phyloP scores from a whole-genome alignment of 2,888 invertebrate species.

The Phortica magna region DNA sequence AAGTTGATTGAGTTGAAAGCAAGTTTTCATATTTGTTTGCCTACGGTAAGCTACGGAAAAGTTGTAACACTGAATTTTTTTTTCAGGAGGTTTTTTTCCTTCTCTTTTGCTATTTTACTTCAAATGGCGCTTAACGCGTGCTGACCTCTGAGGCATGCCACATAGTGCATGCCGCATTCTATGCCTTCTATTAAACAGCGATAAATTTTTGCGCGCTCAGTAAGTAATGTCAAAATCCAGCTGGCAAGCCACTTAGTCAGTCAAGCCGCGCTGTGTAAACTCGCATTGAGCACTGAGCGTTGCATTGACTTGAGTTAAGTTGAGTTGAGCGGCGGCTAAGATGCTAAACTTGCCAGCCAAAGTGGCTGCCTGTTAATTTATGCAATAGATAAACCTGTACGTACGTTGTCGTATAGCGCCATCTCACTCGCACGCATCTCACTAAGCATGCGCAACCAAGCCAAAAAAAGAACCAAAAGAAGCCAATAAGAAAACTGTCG shows the following conservation, averaged over 20 bases:
- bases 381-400: constrained; percentile 55
- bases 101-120: not conserved
- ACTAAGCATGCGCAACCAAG: not conserved
- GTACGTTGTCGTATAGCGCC: not conserved
- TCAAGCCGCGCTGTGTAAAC: constrained; percentile 1
- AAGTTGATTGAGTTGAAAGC: too few relatives aligned
- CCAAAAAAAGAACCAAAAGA: constrained; percentile 21
- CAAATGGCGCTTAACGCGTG: not conserved
- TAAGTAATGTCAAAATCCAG: constrained; percentile 29
- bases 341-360: constrained; percentile 20
- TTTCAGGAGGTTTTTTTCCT: too few relatives aligned
- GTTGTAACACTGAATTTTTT: too few relatives aligned
- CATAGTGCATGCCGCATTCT: not conserved
- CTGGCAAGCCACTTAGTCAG: constrained; percentile 22
- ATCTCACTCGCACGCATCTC: not conserved
- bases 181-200: constrained; percentile 18
- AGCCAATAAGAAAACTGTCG: constrained; percentile 33
- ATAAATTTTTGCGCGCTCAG: constrained; percentile 9
- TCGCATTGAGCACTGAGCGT: not conserved
- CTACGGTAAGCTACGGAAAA: too few relatives aligned
- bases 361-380: constrained; percentile 58
- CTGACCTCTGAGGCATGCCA: constrained; percentile 6
- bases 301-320: not conserved
- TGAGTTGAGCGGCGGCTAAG: not conserved
- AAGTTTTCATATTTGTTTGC: too few relatives aligned